Conservation (phyloP, 2,113 vertebrate genomes). For the Ranitomeya imitator region DNA sequence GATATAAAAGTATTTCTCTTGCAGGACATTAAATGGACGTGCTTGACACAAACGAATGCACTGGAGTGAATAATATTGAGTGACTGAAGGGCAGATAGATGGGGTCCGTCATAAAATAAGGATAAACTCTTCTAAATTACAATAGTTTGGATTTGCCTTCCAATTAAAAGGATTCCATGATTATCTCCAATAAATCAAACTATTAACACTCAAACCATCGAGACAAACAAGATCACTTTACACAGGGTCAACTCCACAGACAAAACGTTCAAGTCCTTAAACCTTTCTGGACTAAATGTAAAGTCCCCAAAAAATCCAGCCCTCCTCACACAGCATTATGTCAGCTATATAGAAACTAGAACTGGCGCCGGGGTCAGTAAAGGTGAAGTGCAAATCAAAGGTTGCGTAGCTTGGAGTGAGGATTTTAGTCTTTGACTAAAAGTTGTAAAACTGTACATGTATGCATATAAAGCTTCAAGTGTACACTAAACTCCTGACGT, state of each 20-base stretch:
- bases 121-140: neutral
- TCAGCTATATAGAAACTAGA: neutral
- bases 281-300: neutral
- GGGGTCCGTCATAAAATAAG: neutral
- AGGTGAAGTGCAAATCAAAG: neutral
- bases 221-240: slow-evolving; percentile 17
- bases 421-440: neutral
- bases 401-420: neutral
- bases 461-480: neutral
- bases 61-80: neutral
- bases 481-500: neutral
- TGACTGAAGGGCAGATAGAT: neutral
- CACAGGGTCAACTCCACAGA: slow-evolving; percentile 10
- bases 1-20: neutral
- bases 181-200: neutral
- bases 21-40: neutral
- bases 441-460: no score
- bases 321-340: neutral
- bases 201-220: neutral
- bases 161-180: neutral
- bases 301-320: neutral
- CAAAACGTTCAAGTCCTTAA: neutral
- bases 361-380: neutral
- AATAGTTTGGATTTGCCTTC: neutral
- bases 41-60: neutral